A percentile compares a stretch with the other conserved stretches of the same genome.
These are phyloP conservation scores for Chlorodrepanis virens DNA, from an alignment of 2,113 vertebrate species.

Conservation along the genomic window DNA sequence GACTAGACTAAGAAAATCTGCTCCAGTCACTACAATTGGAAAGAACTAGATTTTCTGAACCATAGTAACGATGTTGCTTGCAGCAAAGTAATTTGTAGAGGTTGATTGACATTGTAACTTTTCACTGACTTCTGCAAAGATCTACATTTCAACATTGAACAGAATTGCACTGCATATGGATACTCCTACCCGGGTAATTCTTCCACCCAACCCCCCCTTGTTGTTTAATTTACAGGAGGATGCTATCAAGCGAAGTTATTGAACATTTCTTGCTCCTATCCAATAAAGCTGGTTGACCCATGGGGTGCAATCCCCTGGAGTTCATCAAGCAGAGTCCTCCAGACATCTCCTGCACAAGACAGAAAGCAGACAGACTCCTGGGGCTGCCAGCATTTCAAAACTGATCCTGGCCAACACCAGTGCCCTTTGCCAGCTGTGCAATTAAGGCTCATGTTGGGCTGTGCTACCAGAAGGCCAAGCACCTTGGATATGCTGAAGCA, in stretches of 20 bases:
- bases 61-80: background rate
- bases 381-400: background rate
- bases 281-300: background rate
- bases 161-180: background rate
- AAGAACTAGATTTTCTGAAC: background rate
- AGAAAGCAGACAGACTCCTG: background rate
- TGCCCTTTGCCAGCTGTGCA: background rate
- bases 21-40: background rate
- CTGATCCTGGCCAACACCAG: background rate
- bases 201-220: background rate
- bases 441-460: background rate
- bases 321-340: background rate
- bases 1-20: background rate
- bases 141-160: background rate
- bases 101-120: background rate
- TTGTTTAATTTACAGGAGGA: background rate
- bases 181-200: background rate
- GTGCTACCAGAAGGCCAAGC: background rate
- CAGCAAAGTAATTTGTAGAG: background rate
- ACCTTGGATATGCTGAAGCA: background rate
- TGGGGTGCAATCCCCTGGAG: background rate
- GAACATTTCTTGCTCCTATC: background rate
- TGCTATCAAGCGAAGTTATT: background rate
- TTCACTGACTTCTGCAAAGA: background rate
- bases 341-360: background rate